A percentile compares a stretch with the other conserved stretches of the same genome.
phyloP scores from a whole-genome alignment of 2,888 invertebrate genomes.

The Chloroclysta siterata region DNA sequence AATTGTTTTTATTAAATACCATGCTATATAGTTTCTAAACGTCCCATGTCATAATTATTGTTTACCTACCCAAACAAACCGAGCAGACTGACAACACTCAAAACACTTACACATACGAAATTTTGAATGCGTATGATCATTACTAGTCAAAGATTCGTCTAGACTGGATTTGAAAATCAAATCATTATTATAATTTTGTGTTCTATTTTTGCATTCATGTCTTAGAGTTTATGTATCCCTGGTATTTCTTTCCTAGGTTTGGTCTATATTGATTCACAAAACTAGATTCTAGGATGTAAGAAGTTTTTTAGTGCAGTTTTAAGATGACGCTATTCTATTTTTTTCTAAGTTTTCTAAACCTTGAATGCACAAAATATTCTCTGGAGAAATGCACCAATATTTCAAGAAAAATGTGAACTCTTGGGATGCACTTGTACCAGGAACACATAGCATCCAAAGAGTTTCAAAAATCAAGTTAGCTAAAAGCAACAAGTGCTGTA shows the following conservation, averaged over 20 bases:
- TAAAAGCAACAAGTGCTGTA: not conserved
- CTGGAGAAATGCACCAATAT: not conserved
- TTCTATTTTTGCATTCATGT: not conserved
- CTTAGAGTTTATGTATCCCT: not conserved
- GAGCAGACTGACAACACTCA: too few relatives aligned
- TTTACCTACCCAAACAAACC: too few relatives aligned
- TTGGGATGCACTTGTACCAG: conserved; percentile 9
- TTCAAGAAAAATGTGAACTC: not conserved
- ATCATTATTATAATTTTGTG: conserved; percentile 1
- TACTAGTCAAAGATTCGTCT: not conserved
- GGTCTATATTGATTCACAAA: conserved; percentile 1
- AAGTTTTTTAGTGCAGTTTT: not conserved
- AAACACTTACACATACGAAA: not conserved
- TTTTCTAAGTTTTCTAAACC: not conserved
- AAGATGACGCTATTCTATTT: not conserved
- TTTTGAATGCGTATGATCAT: not conserved
- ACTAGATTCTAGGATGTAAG: not conserved
- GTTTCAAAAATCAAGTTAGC: not conserved
- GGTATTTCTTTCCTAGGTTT: conserved; percentile 3
- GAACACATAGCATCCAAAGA: not conserved
- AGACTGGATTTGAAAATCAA: conserved; percentile 1
- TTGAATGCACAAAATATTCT: too few relatives aligned
- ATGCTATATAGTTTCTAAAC: too few relatives aligned
- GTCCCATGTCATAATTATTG: too few relatives aligned
- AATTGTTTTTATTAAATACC: too few relatives aligned